phyloP scores from a whole-genome alignment of 1,140 invertebrate genomes.

The Archegozetes longisetosus region DNA sequence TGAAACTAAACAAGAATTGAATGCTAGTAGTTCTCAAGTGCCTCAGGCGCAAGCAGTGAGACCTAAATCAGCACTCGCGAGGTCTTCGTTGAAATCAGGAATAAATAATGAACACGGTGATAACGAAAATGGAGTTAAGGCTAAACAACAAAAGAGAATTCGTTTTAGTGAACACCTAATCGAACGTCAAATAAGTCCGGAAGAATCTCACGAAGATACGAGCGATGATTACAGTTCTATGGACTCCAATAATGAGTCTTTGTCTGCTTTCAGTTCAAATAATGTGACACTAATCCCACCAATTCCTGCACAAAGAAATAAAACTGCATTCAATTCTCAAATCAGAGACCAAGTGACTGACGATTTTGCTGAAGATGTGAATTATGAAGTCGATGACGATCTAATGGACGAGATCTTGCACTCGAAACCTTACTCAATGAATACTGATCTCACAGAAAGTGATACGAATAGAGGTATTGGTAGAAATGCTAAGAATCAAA shows the following conservation, averaged over 20 bases:
- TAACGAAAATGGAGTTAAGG: neutral
- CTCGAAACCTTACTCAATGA: neutral
- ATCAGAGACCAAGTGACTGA: too few relatives aligned
- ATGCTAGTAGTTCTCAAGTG: neutral
- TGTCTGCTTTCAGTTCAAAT: too few relatives aligned
- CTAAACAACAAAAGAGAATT: neutral
- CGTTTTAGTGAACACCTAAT: conserved; percentile 8
- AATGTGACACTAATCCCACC: neutral
- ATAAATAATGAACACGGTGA: neutral
- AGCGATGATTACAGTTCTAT: neutral
- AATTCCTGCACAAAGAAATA: neutral
- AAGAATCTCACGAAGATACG: neutral
- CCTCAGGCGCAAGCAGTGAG: neutral
- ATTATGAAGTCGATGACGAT: neutral
- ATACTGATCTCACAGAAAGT: too few relatives aligned
- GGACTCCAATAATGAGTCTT: neutral
- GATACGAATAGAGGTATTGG: too few relatives aligned
- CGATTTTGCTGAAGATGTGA: neutral
- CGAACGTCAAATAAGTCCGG: conserved; percentile 7
- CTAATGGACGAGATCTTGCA: neutral
- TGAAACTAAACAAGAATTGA: neutral
- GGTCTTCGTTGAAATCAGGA: neutral
- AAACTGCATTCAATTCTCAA: neutral
- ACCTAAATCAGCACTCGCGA: neutral
- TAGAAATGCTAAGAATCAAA: too few relatives aligned